These are phyloP conservation scores for Cremastobaeus sp. DNA, from an alignment of 2,888 invertebrate genomes.

Conservation along the genomic window DNA sequence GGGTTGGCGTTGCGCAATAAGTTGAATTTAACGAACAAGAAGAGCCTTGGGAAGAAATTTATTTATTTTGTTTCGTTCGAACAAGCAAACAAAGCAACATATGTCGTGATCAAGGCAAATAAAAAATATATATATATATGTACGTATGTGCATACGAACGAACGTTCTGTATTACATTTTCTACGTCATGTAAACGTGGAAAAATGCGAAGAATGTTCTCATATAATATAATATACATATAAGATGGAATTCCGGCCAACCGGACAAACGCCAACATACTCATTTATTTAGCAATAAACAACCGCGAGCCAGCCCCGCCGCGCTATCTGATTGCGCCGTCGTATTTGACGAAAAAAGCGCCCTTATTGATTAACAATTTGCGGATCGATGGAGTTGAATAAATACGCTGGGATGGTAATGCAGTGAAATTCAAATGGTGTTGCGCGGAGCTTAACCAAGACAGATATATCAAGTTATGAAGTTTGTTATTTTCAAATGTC, in stretches of 20 bases:
- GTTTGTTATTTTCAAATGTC: conserved; percentile 42
- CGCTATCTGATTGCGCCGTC: not conserved
- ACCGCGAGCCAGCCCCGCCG: not conserved
- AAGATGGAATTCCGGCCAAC: too few relatives aligned
- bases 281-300: not conserved
- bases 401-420: not conserved
- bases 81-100: too few relatives aligned
- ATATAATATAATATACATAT: not conserved
- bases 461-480: conserved; percentile 43
- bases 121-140: too few relatives aligned
- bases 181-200: too few relatives aligned
- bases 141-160: too few relatives aligned
- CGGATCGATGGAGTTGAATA: conserved; percentile 1
- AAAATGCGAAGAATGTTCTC: not conserved
- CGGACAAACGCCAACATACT: not conserved
- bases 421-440: conserved; percentile 14
- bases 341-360: too few relatives aligned
- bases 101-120: too few relatives aligned
- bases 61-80: too few relatives aligned
- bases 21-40: too few relatives aligned
- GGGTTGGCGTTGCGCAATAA: not conserved
- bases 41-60: too few relatives aligned
- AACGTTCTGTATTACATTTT: too few relatives aligned
- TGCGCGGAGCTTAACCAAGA: conserved; percentile 38
- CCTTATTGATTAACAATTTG: too few relatives aligned